phyloP scores from a whole-genome alignment of 2,888 invertebrate genomes.

The Hyles lineata region DNA sequence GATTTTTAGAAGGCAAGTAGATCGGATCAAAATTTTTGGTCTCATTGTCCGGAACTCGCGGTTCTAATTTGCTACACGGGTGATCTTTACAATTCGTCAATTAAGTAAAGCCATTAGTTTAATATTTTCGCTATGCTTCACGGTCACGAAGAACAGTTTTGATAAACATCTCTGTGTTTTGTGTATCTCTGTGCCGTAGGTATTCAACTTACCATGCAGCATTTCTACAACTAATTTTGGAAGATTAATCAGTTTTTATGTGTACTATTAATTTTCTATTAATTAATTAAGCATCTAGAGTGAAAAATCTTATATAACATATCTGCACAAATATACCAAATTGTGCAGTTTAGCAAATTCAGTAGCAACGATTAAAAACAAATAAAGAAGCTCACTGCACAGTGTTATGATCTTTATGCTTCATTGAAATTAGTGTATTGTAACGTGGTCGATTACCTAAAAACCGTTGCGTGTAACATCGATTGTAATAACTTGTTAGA shows the following conservation, averaged over 20 bases:
- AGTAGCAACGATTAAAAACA: neutral
- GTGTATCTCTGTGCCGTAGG: too few species aligned
- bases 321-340: too few species aligned
- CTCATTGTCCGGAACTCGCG: conserved; percentile 69
- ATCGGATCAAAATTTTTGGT: conserved; percentile 65
- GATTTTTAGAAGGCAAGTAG: conserved; percentile 64
- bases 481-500: conserved; percentile 68
- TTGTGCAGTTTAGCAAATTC: too few species aligned
- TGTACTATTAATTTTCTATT: too few species aligned
- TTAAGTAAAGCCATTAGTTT: conserved; percentile 65
- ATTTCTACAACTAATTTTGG: too few species aligned
- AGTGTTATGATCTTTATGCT: conserved; percentile 27
- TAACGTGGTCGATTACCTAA: conserved; percentile 68
- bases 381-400: conserved; percentile 6
- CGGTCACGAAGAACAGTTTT: conserved; percentile 59
- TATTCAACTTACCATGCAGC: neutral
- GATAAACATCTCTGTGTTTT: neutral
- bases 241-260: too few species aligned
- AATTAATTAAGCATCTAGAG: neutral
- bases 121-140: conserved; percentile 66
- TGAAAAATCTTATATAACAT: neutral
- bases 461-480: conserved; percentile 71
- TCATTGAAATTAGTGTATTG: conserved; percentile 29
- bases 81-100: conserved; percentile 65
- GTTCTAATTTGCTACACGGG: conserved; percentile 68